Evolutionary conservation across 2,797 vertebrate genomes (phyloP).

Genomic region (Sciurus carolinensis): DNA sequence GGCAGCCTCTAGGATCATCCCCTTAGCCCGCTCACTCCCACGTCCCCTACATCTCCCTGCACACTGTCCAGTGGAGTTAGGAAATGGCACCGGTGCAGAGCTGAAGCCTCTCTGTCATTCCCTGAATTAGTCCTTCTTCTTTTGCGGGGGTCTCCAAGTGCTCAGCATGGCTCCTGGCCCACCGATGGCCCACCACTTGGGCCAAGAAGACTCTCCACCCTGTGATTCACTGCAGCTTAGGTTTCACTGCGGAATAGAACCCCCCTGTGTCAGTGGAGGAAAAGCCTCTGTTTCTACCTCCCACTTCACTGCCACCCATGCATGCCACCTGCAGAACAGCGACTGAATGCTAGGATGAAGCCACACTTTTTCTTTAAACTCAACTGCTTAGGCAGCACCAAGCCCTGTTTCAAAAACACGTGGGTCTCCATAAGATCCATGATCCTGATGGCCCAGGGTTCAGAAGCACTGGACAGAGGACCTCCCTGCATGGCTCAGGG

Average conservation of each 20-base stretch:
- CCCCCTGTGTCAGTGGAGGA: too few species aligned
- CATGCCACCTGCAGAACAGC: background rate
- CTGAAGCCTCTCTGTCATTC: background rate
- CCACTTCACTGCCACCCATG: background rate
- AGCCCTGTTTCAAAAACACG: too few species aligned
- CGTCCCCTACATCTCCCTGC: too few species aligned
- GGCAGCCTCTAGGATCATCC: background rate
- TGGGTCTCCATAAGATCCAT: too few species aligned
- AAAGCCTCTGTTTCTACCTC: background rate
- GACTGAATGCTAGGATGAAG: background rate
- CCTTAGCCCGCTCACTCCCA: background rate
- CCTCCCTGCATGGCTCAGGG: too few species aligned
- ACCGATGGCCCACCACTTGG: too few species aligned
- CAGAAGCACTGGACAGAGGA: too few species aligned
- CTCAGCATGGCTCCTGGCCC: background rate
- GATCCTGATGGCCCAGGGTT: background rate
- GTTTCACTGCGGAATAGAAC: background rate
- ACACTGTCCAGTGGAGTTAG: background rate
- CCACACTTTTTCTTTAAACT: background rate
- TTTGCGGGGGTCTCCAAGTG: too few species aligned
- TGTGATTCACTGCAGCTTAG: background rate
- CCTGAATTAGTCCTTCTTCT: background rate
- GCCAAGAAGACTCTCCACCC: background rate
- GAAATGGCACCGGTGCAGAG: rapidly evolving
- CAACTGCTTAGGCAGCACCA: background rate